phyloP scores from a whole-genome alignment of 2,797 vertebrate species.

The Hozukius guyotensis region DNA sequence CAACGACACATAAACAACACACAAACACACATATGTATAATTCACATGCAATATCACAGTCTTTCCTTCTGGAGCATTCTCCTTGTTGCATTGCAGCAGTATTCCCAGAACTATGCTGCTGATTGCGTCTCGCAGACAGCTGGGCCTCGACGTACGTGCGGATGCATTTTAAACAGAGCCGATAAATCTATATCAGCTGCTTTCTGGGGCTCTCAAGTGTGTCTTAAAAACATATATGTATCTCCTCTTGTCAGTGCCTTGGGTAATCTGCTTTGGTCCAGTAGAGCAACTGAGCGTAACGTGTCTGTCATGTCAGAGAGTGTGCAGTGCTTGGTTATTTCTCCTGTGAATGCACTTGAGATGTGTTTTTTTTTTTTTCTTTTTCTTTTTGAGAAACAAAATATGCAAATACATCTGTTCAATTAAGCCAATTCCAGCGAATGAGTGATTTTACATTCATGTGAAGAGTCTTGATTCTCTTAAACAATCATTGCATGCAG shows the following conservation, averaged over 20 bases:
- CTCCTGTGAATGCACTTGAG: neutral
- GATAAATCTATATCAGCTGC: slow-evolving; percentile 70
- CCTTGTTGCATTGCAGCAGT: slow-evolving; percentile 27
- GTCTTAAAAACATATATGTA: slow-evolving; percentile 71
- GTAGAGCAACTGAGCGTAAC: slow-evolving; percentile 20
- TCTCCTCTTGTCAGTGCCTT: slow-evolving; percentile 49
- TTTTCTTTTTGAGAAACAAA: neutral
- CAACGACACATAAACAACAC: neutral
- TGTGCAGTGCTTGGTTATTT: neutral
- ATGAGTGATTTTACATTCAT: slow-evolving; percentile 30
- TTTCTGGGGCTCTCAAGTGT: slow-evolving; percentile 60
- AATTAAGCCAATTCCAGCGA: slow-evolving; percentile 28
- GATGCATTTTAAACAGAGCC: slow-evolving; percentile 66
- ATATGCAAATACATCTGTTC: slow-evolving; percentile 27
- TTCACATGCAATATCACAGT: slow-evolving; percentile 40
- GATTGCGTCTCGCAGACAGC: slow-evolving; percentile 61
- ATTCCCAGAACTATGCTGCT: slow-evolving; percentile 54
- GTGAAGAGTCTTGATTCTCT: slow-evolving; percentile 6
- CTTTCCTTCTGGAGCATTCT: slow-evolving; percentile 50
- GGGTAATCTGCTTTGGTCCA: slow-evolving; percentile 53
- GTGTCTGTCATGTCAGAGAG: slow-evolving; percentile 7
- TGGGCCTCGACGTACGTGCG: slow-evolving; percentile 47
- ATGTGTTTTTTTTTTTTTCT: neutral
- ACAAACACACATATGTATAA: neutral
- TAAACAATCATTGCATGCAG: slow-evolving; percentile 21